Conservation (phyloP, 2,797 vertebrate genomes). For the Hyperoplus immaculatus region DNA sequence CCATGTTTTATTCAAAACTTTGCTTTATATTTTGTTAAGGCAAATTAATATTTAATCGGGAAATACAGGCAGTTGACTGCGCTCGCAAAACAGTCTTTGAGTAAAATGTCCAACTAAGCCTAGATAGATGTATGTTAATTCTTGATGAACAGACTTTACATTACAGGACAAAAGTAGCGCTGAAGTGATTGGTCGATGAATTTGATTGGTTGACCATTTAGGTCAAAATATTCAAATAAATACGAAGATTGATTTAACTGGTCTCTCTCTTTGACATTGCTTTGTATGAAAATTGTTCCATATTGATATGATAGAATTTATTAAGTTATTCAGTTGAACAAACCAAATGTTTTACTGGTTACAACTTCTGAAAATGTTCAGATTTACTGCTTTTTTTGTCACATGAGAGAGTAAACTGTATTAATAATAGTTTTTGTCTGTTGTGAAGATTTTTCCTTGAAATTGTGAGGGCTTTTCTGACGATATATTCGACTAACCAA, state of each 20-base stretch:
- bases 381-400: background rate
- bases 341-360: background rate
- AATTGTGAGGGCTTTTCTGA: background rate
- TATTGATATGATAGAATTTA: too few relatives aligned
- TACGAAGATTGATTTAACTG: too few relatives aligned
- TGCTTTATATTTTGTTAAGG: conserved; percentile 7
- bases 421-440: too few relatives aligned
- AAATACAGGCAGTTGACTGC: background rate
- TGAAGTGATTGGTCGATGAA: background rate
- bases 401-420: background rate
- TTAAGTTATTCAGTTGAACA: background rate
- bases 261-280: too few relatives aligned
- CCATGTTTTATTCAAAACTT: conserved; percentile 39
- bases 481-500: background rate
- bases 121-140: background rate
- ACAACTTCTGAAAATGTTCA: background rate
- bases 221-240: background rate
- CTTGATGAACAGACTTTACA: background rate
- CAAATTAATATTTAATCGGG: conserved; percentile 18
- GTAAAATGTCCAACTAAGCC: background rate
- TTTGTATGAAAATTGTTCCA: too few relatives aligned
- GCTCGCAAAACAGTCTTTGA: background rate
- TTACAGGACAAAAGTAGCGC: background rate
- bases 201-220: background rate
- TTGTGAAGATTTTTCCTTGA: too few relatives aligned